Percentiles rank a stretch among this genome's conserved stretches.
These are phyloP conservation scores for Cryptops parisi DNA, from an alignment of 2,888 invertebrate species.

Conservation along the genomic window DNA sequence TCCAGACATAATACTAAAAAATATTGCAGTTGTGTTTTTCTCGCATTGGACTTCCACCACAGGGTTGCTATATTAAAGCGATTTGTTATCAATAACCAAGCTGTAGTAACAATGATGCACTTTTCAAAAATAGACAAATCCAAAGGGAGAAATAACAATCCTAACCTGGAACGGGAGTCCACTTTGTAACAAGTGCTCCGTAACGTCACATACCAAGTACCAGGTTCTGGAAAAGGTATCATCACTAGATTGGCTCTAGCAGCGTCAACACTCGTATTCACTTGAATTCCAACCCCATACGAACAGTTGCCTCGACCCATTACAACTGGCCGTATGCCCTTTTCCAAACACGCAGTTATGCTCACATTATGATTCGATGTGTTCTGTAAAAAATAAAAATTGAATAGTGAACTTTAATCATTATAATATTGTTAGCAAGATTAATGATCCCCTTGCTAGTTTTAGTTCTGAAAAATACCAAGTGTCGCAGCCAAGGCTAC, in stretches of 20 bases:
- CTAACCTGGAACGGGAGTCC: no score
- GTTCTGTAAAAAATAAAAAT: conserved; percentile 19
- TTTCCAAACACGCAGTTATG: conserved; percentile 24
- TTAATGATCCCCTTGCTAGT: no score
- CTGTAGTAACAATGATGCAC: no score
- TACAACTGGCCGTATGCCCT: conserved; percentile 19
- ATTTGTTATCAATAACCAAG: no score
- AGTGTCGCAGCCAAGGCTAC: not conserved
- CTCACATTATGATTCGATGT: conserved; percentile 23
- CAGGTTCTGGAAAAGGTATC: conserved; percentile 69
- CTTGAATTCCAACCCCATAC: conserved; percentile 21
- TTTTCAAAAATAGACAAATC: no score
- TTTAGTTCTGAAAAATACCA: not conserved
- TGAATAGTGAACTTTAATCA: not conserved
- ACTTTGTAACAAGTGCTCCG: conserved; percentile 45
- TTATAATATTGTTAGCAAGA: no score
- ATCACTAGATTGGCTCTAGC: conserved; percentile 49
- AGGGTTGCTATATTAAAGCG: not conserved
- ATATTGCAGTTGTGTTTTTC: conserved; percentile 32
- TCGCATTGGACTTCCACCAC: conserved; percentile 22
- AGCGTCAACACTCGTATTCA: conserved; percentile 29
- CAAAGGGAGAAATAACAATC: no score
- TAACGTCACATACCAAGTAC: conserved; percentile 63
- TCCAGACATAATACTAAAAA: conserved; percentile 54
- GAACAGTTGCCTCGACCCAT: conserved; percentile 22